These are phyloP conservation scores for Eclectus roratus DNA, from an alignment of 2,113 vertebrate genomes.

Conservation along the genomic window DNA sequence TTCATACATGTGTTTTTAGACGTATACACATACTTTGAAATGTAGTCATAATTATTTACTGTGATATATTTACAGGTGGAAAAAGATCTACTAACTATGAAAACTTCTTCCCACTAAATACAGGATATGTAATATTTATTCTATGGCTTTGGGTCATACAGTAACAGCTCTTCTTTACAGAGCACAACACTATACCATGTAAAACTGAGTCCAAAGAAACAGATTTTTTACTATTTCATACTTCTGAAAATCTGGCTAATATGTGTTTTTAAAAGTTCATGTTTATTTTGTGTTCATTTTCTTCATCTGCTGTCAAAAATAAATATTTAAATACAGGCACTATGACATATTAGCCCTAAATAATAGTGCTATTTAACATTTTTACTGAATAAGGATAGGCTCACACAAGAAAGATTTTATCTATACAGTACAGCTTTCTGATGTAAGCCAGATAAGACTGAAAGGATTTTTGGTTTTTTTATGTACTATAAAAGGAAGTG, in stretches of 20 bases:
- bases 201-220: not conserved
- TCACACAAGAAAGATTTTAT: not conserved
- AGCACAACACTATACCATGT: not conserved
- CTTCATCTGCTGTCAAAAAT: not conserved
- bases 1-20: not conserved
- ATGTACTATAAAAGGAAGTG: not conserved
- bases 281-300: not conserved
- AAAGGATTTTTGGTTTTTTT: conserved; percentile 5
- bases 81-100: not conserved
- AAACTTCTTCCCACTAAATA: not conserved
- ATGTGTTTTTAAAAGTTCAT: not conserved
- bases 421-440: not conserved
- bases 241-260: not conserved
- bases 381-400: not conserved
- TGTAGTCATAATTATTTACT: not conserved
- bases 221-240: not conserved
- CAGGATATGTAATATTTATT: not conserved
- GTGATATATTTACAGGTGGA: not conserved
- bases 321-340: not conserved
- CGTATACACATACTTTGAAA: not conserved
- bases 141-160: not conserved
- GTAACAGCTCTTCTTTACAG: not conserved
- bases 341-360: not conserved
- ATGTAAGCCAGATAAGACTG: not conserved
- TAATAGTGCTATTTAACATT: not conserved